Evolutionary conservation across 2,113 vertebrate genomes (phyloP).

Genomic region (Andinoacara biseriatus): DNA sequence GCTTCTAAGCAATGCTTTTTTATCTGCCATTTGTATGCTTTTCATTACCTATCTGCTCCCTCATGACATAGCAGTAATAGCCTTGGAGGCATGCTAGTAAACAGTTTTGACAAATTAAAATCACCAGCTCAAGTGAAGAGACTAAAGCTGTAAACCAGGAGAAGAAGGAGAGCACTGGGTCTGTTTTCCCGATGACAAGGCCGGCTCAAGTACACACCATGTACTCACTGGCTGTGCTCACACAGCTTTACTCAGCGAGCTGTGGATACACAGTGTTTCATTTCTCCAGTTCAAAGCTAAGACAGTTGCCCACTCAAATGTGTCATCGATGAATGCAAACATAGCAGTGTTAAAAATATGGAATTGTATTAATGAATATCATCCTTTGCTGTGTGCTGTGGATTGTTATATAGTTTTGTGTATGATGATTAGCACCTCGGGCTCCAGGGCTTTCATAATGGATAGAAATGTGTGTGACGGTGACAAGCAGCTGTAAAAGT

Average conservation of each 20-base stretch:
- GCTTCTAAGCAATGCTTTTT: constrained; percentile 56
- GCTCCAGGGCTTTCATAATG: constrained; percentile 27
- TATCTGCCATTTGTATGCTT: constrained; percentile 81
- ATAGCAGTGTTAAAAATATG: constrained; percentile 39
- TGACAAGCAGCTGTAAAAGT: constrained; percentile 45
- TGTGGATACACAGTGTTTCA: constrained; percentile 36
- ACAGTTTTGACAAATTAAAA: constrained; percentile 86
- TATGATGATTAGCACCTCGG: constrained; percentile 38
- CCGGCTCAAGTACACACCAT: constrained; percentile 41
- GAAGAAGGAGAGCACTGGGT: constrained; percentile 29
- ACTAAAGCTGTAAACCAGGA: constrained; percentile 55
- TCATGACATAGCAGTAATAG: constrained; percentile 81
- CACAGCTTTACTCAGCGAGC: constrained; percentile 28
- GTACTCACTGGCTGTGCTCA: background rate
- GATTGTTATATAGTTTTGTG: constrained; percentile 12
- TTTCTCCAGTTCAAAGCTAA: constrained; percentile 30
- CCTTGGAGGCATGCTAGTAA: constrained; percentile 82
- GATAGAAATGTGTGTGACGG: constrained; percentile 27
- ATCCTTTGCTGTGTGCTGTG: background rate
- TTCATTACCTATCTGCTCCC: constrained; percentile 81
- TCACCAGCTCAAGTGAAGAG: constrained; percentile 74
- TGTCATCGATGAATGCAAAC: constrained; percentile 27
- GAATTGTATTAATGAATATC: constrained; percentile 38
- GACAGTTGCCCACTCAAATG: constrained; percentile 38
- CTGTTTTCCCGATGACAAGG: constrained; percentile 35